Conservation (phyloP, 2,797 vertebrate genomes). For the Sebastes kiyomatsui region DNA sequence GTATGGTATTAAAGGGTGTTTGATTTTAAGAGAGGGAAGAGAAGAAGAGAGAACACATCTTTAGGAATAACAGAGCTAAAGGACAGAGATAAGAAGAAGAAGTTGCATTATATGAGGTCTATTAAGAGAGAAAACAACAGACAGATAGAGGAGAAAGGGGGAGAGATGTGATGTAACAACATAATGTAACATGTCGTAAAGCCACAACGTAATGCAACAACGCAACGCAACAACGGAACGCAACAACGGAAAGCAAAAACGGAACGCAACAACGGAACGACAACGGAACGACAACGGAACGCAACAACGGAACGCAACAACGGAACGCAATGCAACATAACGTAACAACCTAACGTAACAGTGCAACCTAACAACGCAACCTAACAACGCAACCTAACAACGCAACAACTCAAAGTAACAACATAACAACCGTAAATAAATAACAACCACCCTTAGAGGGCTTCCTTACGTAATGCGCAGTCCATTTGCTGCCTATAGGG, state of each 20-base stretch:
- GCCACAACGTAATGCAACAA: no score
- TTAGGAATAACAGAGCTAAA: neutral
- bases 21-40: neutral
- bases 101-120: neutral
- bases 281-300: no score
- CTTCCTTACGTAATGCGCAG: no score
- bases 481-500: neutral
- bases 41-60: neutral
- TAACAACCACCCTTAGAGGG: neutral
- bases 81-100: neutral
- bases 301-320: no score
- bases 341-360: no score
- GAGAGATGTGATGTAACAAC: neutral
- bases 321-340: no score
- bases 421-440: neutral
- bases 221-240: no score
- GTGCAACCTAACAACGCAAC: no score
- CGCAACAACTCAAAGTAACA: no score
- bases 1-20: neutral
- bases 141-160: neutral
- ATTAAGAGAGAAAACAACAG: neutral
- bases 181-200: no score
- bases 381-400: no score
- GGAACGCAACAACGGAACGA: rapidly evolving
- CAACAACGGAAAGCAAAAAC: no score